Percentiles rank a stretch among this genome's conserved stretches.
These are phyloP conservation scores for Calycopis cecrops DNA, from an alignment of 1,140 invertebrate species.

Conservation along the genomic window DNA sequence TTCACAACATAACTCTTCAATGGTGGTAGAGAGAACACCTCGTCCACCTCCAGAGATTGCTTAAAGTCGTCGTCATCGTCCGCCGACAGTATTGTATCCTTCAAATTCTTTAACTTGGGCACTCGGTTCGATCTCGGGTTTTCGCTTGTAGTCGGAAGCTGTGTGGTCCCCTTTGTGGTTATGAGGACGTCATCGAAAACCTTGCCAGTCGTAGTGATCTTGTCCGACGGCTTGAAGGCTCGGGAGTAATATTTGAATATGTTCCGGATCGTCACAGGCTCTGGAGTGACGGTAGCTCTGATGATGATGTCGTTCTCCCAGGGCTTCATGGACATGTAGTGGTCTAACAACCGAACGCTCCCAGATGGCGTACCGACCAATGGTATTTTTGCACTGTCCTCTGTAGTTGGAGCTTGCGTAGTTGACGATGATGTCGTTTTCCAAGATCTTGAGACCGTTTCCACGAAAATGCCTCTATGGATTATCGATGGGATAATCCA, in stretches of 20 bases:
- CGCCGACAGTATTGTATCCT: constrained; percentile 54
- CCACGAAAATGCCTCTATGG: no score
- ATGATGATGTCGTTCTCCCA: constrained; percentile 62
- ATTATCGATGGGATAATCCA: constrained; percentile 61
- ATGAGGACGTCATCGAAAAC: constrained; percentile 54
- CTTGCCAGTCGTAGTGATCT: constrained; percentile 34
- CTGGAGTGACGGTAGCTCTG: constrained; percentile 48
- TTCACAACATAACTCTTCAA: constrained; percentile 42
- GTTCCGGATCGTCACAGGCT: constrained; percentile 43
- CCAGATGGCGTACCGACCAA: constrained; percentile 43
- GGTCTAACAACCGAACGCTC: constrained; percentile 41
- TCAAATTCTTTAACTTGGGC: constrained; percentile 50
- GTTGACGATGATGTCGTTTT: constrained; percentile 48
- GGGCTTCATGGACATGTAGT: constrained; percentile 51
- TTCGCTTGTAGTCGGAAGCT: constrained; percentile 37
- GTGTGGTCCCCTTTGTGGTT: constrained; percentile 48
- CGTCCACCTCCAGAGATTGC: constrained; percentile 62
- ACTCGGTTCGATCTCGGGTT: constrained; percentile 38
- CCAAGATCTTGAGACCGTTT: constrained; percentile 55
- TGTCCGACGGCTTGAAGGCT: constrained; percentile 43
- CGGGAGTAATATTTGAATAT: constrained; percentile 48
- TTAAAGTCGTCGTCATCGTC: constrained; percentile 71
- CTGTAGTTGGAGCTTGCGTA: constrained; percentile 41
- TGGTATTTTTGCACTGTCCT: constrained; percentile 40
- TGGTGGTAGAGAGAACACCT: constrained; percentile 61